Evolutionary conservation across 2,888 invertebrate species (phyloP), one percentile per base, ranked within the genome.

Genomic region (Brachyopa scutellaris): DNA sequence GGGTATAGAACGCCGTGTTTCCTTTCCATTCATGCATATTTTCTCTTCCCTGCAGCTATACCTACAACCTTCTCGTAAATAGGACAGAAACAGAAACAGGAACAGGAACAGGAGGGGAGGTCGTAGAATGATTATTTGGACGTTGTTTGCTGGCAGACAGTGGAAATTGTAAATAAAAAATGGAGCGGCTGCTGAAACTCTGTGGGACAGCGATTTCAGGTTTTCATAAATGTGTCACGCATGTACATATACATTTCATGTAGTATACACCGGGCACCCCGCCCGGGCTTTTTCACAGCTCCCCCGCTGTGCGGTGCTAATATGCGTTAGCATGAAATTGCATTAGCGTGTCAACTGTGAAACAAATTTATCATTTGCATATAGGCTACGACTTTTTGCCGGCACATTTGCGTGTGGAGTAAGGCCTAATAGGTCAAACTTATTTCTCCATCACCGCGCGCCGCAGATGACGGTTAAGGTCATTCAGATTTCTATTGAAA

Each of bases 351-450:
- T 55, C 70, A 77, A 66, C 82, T 64, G 49, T 33, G 70, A 66
- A 82, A 82, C 53, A 82, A 82, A 64, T 72, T 82, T 77, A 66
- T 82, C 70, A 80, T 82, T 82, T 77, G 64, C 76, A 77, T 47
- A 66, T 17, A 36, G n/a, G 45, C 36, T 26, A 55, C 36, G 4
- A 26, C 26, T 26, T 3, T 6, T 26, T 26, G 29, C 15, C 45
- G 42, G 45, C 26, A 57, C 42, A 66, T 33, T 82, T 82, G 82
- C 76, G 77, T 82, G 82, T 36, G n/a, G 15, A 51, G 40, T 6
- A 36, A 67, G 23, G 57, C 36, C 73, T 80, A 69, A 73, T 73
- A 69, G 80, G 76, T 80, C 76, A 76, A 76, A 61, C 67, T 33
- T 57, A 36, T 19, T 64, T 45, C 57, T 49, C 51, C 47, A 45